Conservation (phyloP, 2,888 invertebrate genomes). For the Melolontha melolontha region DNA sequence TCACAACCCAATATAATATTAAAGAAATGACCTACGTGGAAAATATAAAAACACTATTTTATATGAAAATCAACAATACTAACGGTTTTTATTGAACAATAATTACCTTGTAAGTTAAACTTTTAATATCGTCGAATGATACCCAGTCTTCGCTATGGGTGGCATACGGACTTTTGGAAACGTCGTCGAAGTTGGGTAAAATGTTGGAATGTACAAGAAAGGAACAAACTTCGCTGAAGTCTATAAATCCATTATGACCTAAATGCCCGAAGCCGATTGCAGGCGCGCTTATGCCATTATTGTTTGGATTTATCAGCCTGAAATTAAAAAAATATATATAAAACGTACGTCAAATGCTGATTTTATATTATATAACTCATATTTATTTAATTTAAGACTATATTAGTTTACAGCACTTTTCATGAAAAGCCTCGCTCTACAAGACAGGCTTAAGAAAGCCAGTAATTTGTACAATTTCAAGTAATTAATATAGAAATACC, state of each 20-base stretch:
- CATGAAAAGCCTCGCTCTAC: no score
- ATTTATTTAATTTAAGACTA: no score
- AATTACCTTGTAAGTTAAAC: conserved; percentile 77
- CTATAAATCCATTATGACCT: conserved; percentile 77
- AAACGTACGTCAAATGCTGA: background rate
- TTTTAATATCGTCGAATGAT: conserved; percentile 81
- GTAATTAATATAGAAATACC: no score
- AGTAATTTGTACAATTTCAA: no score
- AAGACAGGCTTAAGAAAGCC: no score
- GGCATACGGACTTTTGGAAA: conserved; percentile 82
- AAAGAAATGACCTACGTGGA: no score
- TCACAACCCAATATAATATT: no score
- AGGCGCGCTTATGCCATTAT: conserved; percentile 78
- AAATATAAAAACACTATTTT: no score
- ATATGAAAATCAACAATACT: no score
- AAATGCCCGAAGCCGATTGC: conserved; percentile 76
- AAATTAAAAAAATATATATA: conserved; percentile 44
- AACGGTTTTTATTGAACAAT: no score
- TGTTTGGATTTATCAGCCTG: conserved; percentile 75
- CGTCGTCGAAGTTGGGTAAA: conserved; percentile 72
- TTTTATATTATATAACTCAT: no score
- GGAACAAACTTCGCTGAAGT: conserved; percentile 77
- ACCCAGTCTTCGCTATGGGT: conserved; percentile 81
- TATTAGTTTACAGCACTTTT: no score
- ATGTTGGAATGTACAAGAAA: conserved; percentile 72